Conservation (phyloP, 1,140 invertebrate genomes). For the Penaeus vannamei region DNA sequence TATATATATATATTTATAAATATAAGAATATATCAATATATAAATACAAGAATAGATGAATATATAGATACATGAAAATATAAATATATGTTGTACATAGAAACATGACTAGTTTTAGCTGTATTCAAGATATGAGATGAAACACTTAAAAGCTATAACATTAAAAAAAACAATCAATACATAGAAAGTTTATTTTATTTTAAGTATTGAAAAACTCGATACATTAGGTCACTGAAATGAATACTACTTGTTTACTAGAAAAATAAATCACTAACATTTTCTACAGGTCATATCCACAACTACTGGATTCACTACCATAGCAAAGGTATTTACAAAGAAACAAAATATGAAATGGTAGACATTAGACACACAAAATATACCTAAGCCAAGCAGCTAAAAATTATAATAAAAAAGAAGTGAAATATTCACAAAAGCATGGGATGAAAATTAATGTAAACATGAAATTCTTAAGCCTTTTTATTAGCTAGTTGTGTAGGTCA, state of each 20-base stretch:
- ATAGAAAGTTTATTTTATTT: conserved; percentile 62
- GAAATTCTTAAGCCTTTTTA: background rate
- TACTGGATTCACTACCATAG: conserved; percentile 27
- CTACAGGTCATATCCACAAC: conserved; percentile 44
- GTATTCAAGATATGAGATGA: no score
- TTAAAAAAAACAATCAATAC: conserved; percentile 23
- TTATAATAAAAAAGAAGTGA: conserved; percentile 4
- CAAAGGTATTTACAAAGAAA: conserved; percentile 36
- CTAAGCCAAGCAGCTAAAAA: background rate
- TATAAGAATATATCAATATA: no score
- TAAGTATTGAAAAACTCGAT: conserved; percentile 63
- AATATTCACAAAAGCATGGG: conserved; percentile 31
- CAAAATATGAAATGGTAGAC: conserved; percentile 12
- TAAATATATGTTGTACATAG: no score
- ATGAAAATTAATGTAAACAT: background rate
- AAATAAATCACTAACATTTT: conserved; percentile 65
- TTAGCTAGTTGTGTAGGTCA: no score
- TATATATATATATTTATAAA: no score
- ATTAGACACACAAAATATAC: conserved; percentile 7
- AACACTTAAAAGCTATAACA: background rate
- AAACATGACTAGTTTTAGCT: no score
- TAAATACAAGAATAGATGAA: no score
- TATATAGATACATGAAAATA: no score
- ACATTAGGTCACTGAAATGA: conserved; percentile 64
- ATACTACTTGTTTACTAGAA: conserved; percentile 59